Evolutionary conservation across 2,888 invertebrate genomes (phyloP).

Genomic region (Chaetogeoica ovagalla): DNA sequence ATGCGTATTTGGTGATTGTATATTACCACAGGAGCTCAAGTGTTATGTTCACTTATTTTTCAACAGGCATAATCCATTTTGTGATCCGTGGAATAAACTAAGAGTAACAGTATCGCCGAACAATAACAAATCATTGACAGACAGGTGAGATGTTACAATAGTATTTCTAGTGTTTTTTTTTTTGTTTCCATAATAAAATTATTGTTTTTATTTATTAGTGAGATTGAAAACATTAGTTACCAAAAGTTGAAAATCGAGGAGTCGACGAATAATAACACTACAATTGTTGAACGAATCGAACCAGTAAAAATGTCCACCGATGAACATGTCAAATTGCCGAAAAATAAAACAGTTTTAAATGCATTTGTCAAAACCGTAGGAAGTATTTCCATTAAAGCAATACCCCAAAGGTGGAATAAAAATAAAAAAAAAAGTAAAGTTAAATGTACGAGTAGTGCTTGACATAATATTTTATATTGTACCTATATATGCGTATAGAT

Average conservation of each 20-base stretch:
- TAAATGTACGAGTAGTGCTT: slow-evolving; percentile 4
- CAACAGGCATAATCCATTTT: slow-evolving; percentile 25
- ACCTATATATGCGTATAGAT: no score
- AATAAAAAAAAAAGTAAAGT: slow-evolving; percentile 25
- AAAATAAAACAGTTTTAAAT: slow-evolving; percentile 15
- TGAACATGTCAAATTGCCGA: not conserved
- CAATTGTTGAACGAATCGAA: slow-evolving; percentile 2
- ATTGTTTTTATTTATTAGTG: not conserved
- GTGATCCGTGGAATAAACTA: slow-evolving; percentile 35
- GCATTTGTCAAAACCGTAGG: slow-evolving; percentile 13
- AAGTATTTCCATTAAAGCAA: slow-evolving; percentile 19
- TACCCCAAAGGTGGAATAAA: slow-evolving; percentile 27
- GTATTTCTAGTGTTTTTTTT: not conserved
- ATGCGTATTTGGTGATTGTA: slow-evolving; percentile 68
- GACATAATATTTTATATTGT: not conserved
- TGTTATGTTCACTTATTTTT: slow-evolving; percentile 61
- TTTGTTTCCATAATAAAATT: not conserved
- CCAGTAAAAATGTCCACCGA: not conserved
- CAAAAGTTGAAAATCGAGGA: not conserved
- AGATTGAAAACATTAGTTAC: not conserved
- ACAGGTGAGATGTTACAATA: not conserved
- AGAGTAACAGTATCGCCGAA: slow-evolving; percentile 20
- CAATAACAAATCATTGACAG: not conserved
- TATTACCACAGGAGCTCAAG: slow-evolving; percentile 68
- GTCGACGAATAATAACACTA: not conserved